Evolutionary conservation across 2,113 vertebrate species (phyloP), one percentile per base, ranked within the genome.

Genomic region (Antechinus stuartii): DNA sequence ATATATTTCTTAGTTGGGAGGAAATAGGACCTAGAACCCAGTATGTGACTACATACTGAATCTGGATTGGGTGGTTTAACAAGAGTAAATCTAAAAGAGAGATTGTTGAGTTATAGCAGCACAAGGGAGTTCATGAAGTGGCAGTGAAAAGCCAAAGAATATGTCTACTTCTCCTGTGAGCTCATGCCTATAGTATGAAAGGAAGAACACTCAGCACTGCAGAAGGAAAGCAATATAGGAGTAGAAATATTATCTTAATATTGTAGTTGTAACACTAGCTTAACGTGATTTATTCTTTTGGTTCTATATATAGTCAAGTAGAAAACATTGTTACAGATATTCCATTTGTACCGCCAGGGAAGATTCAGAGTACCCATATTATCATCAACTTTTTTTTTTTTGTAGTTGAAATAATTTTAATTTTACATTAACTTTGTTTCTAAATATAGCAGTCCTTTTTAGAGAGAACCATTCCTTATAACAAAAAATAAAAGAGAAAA

Each of bases 281-380:
- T 61, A 68, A 35, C 30, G 16, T 35, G 30, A 68, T 35, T 35
- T 68, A 68, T 68, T 68, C 61, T 68, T 68, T 35, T 68, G 30
- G 14, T 68, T 68, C 30, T 68, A 76, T 68, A 57, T 68, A 95
- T 76, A 68, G 2, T 95, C 22, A 16, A 54, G 91, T 92, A 52
- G 61, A 94, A 90, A 92, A 42, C 42, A 52, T 90, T 27, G 35
- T 90, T 42, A 46, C 2, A 54, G 89, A 54, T 54, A 54, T 90
- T n/a, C 53, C 30, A n/a, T 95, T 68, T 91, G 55, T 84, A 91
- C 93, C 89, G 30, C 91, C 49, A 68, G 35, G 52, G 42, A 94
- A 89, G 25, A 6, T 93, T n/a, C 54, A n/a, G 24, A n/a, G 54
- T 93, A 11, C 30, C 30, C 61, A 68, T 35, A 12, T 35, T 5